Percentiles rank a stretch among this genome's conserved stretches.
phyloP scores from a whole-genome alignment of 2,888 invertebrate genomes.

The Plagiodera versicolora region DNA sequence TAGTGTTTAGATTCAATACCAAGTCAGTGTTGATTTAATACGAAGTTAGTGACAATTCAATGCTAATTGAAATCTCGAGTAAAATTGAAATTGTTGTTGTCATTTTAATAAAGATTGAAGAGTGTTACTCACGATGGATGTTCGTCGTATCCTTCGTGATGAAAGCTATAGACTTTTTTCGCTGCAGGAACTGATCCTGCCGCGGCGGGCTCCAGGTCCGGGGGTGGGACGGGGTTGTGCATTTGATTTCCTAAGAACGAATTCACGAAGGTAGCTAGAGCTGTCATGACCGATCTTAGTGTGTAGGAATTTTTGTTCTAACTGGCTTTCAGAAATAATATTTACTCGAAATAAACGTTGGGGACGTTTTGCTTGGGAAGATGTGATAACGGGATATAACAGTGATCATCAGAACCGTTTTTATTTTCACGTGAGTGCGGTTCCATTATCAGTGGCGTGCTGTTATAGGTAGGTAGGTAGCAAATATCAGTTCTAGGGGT shows the following conservation, averaged over 20 bases:
- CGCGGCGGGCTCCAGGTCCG: neutral
- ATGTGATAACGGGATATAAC: neutral
- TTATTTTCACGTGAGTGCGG: neutral
- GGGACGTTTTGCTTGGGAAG: neutral
- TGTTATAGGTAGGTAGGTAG: no score
- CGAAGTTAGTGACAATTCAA: no score
- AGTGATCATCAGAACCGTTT: neutral
- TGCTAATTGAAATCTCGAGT: no score
- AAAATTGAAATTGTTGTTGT: no score
- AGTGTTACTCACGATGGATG: neutral
- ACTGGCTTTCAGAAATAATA: no score
- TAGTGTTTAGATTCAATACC: no score
- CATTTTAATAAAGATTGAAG: no score
- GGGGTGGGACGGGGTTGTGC: slow-evolving; percentile 14
- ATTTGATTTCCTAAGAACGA: slow-evolving; percentile 26
- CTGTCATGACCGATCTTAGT: no score
- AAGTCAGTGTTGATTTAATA: no score
- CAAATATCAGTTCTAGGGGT: no score
- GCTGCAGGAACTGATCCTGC: slow-evolving; percentile 21
- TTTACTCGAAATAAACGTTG: neutral
- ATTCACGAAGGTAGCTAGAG: slow-evolving; percentile 21
- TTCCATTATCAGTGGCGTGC: neutral
- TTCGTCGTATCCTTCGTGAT: neutral
- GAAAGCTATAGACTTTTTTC: slow-evolving; percentile 14
- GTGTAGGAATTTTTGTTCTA: no score